Evolutionary conservation across 2,797 vertebrate genomes (phyloP).

Genomic region (Echeneis naucrates): DNA sequence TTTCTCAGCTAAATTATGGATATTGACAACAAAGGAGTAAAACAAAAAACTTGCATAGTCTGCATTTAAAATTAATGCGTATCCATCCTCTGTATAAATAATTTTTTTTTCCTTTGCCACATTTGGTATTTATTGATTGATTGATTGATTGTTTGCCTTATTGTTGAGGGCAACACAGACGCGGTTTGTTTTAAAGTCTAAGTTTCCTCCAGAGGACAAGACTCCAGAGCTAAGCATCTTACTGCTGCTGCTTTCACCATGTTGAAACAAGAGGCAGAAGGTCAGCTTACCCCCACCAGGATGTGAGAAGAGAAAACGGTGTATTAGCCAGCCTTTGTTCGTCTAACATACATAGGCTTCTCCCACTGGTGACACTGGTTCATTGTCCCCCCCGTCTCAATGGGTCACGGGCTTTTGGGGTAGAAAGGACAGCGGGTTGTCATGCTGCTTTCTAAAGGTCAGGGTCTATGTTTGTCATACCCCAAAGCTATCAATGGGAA

Average conservation of each 20-base stretch:
- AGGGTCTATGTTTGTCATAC: conserved; percentile 63
- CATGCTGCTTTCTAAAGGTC: conserved; percentile 73
- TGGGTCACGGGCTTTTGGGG: conserved; percentile 72
- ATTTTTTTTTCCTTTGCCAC: neutral
- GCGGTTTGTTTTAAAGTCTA: conserved; percentile 18
- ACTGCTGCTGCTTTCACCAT: conserved; percentile 68
- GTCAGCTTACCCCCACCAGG: conserved; percentile 75
- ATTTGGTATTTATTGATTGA: neutral
- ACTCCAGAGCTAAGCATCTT: conserved; percentile 68
- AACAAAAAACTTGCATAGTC: conserved; percentile 18
- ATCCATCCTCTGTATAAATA: conserved; percentile 8
- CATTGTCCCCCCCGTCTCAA: conserved; percentile 75
- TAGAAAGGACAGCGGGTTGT: conserved; percentile 63
- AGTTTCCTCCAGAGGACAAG: conserved; percentile 23
- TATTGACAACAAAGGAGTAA: conserved; percentile 43
- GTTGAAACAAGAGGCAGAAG: conserved; percentile 75
- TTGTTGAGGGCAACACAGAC: neutral
- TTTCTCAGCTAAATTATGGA: conserved; percentile 37
- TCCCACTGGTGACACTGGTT: conserved; percentile 66
- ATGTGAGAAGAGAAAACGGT: conserved; percentile 75
- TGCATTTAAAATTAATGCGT: conserved; percentile 25
- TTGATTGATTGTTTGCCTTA: conserved; percentile 15
- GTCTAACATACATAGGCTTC: conserved; percentile 62
- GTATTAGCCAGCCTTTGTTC: conserved; percentile 81
- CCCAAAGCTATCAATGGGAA: conserved; percentile 65